A percentile compares a stretch with the other conserved stretches of the same genome.
phyloP scores from a whole-genome alignment of 2,888 invertebrate genomes.

The Melieria picta region DNA sequence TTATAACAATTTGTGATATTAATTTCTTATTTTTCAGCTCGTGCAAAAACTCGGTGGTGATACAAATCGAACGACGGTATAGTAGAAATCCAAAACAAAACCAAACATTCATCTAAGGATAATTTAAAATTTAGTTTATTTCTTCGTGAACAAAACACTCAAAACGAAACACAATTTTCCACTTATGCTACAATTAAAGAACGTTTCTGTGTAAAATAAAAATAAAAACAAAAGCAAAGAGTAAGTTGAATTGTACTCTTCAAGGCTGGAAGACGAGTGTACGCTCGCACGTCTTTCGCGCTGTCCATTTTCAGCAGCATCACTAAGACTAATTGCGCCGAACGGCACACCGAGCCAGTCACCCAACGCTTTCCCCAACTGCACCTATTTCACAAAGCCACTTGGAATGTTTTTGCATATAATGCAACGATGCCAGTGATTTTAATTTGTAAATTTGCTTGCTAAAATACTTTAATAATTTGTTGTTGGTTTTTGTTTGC shows the following conservation, averaged over 20 bases:
- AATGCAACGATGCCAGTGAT: neutral
- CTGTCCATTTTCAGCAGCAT: neutral
- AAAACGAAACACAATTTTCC: slow-evolving; percentile 17
- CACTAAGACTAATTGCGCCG: neutral
- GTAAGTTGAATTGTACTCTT: slow-evolving; percentile 42
- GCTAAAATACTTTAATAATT: neutral
- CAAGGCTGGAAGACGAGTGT: slow-evolving; percentile 9
- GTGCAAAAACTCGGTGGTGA: slow-evolving; percentile 85
- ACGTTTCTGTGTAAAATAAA: slow-evolving; percentile 38
- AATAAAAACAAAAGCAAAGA: slow-evolving; percentile 15
- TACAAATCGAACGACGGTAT: slow-evolving; percentile 84
- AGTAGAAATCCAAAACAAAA: slow-evolving; percentile 46
- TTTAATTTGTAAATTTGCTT: neutral
- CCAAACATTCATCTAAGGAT: slow-evolving; percentile 44
- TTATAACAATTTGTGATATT: slow-evolving; percentile 3
- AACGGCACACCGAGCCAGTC: neutral
- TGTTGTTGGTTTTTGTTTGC: neutral
- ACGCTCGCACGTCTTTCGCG: neutral
- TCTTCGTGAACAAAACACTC: slow-evolving; percentile 35
- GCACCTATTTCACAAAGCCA: neutral
- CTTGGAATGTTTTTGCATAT: neutral
- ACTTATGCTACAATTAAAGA: slow-evolving; percentile 35
- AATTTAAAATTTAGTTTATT: slow-evolving; percentile 51
- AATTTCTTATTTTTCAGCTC: slow-evolving; percentile 69
- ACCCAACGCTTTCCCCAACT: neutral